Evolutionary conservation across 2,888 invertebrate species (phyloP).

Genomic region (Cephalotes varians): DNA sequence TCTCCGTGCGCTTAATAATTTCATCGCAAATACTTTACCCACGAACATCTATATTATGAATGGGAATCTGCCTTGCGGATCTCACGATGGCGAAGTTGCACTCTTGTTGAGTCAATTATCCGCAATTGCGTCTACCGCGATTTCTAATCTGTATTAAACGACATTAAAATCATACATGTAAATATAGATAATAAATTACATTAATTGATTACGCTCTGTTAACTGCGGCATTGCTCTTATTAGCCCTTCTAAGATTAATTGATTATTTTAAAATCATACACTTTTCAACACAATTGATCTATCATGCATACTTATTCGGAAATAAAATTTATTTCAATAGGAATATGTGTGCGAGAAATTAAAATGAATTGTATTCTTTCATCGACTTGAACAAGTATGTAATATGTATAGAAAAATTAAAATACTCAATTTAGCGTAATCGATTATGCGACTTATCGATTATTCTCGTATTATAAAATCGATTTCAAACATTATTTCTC

Average conservation of each 20-base stretch:
- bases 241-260: too few relatives aligned
- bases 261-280: too few relatives aligned
- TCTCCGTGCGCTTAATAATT: slow-evolving; percentile 13
- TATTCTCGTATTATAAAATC: not conserved
- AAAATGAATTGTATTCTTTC: not conserved
- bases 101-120: slow-evolving; percentile 23
- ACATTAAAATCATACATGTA: not conserved
- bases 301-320: not conserved
- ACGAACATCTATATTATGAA: slow-evolving; percentile 21
- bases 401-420: not conserved
- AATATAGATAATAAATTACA: too few relatives aligned
- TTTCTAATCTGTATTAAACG: not conserved
- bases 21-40: slow-evolving; percentile 27
- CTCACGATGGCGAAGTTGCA: not conserved
- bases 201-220: too few relatives aligned
- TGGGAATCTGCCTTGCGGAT: slow-evolving; percentile 31
- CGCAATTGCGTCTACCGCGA: not conserved
- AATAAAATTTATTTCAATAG: slow-evolving; percentile 1
- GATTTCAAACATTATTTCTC: not conserved
- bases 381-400: not conserved
- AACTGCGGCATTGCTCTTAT: too few relatives aligned
- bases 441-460: not conserved
- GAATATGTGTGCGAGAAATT: not conserved
- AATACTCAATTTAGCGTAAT: not conserved
- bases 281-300: slow-evolving; percentile 2